Evolutionary conservation across 2,113 vertebrate species (phyloP).

Genomic region (Sinocyclocheilus rhinocerous): DNA sequence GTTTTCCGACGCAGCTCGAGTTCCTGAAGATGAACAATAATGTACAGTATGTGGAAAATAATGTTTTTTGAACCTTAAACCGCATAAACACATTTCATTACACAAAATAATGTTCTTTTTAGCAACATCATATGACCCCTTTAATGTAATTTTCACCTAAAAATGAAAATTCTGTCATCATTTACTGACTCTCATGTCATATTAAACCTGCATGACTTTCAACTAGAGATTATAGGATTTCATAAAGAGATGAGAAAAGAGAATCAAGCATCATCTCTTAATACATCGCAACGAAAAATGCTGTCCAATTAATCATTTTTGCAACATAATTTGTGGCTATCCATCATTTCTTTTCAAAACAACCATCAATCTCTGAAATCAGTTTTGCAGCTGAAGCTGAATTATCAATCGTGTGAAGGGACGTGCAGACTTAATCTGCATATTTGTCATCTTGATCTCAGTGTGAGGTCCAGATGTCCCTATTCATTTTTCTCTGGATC

Average conservation of each 20-base stretch:
- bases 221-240: background rate
- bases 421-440: conserved; percentile 22
- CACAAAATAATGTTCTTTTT: too few relatives aligned
- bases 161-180: background rate
- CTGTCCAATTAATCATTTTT: background rate
- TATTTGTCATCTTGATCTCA: conserved; percentile 34
- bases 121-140: too few relatives aligned
- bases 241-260: too few relatives aligned
- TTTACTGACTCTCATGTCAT: background rate
- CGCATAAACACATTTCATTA: too few relatives aligned
- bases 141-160: background rate
- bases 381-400: conserved; percentile 19
- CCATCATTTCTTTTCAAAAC: conserved; percentile 23
- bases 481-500: conserved; percentile 9
- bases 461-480: conserved; percentile 38
- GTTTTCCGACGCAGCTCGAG: too few relatives aligned
- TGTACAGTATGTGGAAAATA: too few relatives aligned
- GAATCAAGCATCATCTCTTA: too few relatives aligned
- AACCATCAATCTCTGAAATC: conserved; percentile 24
- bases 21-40: too few relatives aligned
- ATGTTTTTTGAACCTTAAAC: too few relatives aligned
- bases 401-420: conserved; percentile 5
- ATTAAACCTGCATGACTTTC: too few relatives aligned
- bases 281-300: background rate
- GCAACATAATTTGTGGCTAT: background rate